Conservation (phyloP, 2,797 vertebrate species). For the Aotus griseimembra region DNA sequence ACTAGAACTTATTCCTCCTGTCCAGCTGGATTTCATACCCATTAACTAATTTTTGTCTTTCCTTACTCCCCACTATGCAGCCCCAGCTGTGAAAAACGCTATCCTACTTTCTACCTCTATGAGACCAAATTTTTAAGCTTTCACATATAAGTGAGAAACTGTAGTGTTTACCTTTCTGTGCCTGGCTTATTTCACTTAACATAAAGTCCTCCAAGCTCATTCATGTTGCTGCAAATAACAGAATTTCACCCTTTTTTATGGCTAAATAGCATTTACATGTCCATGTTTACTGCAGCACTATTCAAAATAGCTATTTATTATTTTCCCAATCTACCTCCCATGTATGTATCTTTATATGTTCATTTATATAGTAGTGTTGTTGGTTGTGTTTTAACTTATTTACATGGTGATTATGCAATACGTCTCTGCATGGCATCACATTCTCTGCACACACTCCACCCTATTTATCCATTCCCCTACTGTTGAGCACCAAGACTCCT, state of each 20-base stretch:
- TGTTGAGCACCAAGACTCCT: background rate
- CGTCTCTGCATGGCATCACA: background rate
- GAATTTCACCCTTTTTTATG: background rate
- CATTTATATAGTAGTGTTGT: too few relatives aligned
- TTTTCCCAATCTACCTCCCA: background rate
- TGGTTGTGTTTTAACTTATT: background rate
- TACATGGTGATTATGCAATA: background rate
- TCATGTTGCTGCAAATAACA: background rate
- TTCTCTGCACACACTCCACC: rapidly evolving
- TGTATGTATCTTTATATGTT: too few relatives aligned
- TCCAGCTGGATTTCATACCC: background rate
- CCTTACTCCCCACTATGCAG: background rate
- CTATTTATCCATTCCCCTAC: background rate
- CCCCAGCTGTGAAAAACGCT: background rate
- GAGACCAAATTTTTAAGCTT: background rate
- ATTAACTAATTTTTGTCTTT: background rate
- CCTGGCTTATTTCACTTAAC: background rate
- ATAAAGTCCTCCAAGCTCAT: background rate
- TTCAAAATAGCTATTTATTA: background rate
- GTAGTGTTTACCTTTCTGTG: background rate
- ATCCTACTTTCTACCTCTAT: background rate
- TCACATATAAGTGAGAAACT: background rate
- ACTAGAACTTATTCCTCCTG: background rate
- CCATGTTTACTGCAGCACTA: background rate
- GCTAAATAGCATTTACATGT: background rate